A percentile compares a stretch with the other conserved stretches of the same genome.
These are phyloP conservation scores for Perdix hodgsoniae DNA, from an alignment of 2,797 vertebrate genomes.

Conservation along the genomic window DNA sequence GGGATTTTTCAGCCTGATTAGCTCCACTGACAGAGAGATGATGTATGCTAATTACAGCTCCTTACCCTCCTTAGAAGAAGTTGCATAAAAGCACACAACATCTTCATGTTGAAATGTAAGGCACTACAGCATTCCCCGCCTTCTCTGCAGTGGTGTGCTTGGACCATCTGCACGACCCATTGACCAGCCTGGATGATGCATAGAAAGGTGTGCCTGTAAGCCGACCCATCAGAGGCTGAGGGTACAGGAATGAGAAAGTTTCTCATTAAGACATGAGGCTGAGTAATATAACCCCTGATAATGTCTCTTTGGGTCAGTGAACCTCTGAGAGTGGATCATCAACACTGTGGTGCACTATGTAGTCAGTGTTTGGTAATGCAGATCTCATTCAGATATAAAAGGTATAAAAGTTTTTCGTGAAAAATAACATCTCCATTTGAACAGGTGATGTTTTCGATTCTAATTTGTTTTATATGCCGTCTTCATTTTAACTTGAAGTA, in stretches of 20 bases:
- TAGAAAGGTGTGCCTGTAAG: constrained; percentile 50
- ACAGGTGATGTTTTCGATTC: background rate
- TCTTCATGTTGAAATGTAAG: background rate
- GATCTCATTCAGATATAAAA: background rate
- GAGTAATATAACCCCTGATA: constrained; percentile 21
- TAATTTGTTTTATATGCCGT: background rate
- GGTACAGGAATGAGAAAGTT: constrained; percentile 41
- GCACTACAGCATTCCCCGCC: constrained; percentile 11
- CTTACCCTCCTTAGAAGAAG: constrained; percentile 51
- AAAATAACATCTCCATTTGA: background rate
- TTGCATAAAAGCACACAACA: constrained; percentile 55
- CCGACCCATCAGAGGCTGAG: constrained; percentile 5
- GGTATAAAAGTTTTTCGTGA: background rate
- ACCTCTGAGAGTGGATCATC: background rate
- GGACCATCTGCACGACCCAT: background rate
- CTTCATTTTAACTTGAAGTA: background rate
- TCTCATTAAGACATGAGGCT: constrained; percentile 35
- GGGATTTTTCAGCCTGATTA: constrained; percentile 64
- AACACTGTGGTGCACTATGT: background rate
- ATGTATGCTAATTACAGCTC: constrained; percentile 63
- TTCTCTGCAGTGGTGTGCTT: background rate
- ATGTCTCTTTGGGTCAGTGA: constrained; percentile 35
- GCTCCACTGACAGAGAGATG: constrained; percentile 22
- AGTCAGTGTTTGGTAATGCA: background rate
- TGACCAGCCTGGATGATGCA: constrained; percentile 44